Conservation (phyloP, 92 coral and sea anemone genomes). For the Phenganax marumi region DNA sequence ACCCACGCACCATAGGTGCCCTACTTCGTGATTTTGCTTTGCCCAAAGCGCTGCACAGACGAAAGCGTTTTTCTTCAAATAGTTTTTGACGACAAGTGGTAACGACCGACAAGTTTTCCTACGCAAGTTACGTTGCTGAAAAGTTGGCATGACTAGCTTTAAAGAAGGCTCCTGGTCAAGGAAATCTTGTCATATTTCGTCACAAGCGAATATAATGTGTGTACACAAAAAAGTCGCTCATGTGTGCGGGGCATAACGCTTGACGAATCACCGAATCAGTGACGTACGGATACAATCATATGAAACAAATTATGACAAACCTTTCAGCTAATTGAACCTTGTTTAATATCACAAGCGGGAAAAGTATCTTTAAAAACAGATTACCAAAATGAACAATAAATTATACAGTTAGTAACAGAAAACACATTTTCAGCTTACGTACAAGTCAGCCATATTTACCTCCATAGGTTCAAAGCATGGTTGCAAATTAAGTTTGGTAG, state of each 20-base stretch:
- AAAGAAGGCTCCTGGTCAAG: too few species aligned
- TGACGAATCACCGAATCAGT: background rate
- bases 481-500: conserved; percentile 80
- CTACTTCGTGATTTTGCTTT: too few species aligned
- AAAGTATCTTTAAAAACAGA: conserved; percentile 21
- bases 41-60: too few species aligned
- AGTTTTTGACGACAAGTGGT: too few species aligned
- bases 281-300: background rate
- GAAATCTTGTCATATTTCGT: too few species aligned
- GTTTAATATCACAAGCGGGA: conserved; percentile 81
- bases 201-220: too few species aligned
- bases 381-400: background rate
- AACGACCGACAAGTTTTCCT: too few species aligned
- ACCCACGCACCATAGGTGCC: too few species aligned
- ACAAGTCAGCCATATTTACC: conserved; percentile 40
- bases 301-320: conserved; percentile 31
- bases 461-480: conserved; percentile 84
- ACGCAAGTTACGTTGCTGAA: too few species aligned
- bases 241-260: background rate
- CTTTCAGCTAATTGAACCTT: conserved; percentile 93
- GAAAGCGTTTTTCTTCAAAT: too few species aligned
- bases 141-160: too few species aligned
- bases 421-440: background rate
- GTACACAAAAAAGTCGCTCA: too few species aligned
- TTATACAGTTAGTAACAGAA: background rate